Evolutionary conservation across 2,797 vertebrate genomes (phyloP).

Genomic region (Spondyliosoma cantharus): DNA sequence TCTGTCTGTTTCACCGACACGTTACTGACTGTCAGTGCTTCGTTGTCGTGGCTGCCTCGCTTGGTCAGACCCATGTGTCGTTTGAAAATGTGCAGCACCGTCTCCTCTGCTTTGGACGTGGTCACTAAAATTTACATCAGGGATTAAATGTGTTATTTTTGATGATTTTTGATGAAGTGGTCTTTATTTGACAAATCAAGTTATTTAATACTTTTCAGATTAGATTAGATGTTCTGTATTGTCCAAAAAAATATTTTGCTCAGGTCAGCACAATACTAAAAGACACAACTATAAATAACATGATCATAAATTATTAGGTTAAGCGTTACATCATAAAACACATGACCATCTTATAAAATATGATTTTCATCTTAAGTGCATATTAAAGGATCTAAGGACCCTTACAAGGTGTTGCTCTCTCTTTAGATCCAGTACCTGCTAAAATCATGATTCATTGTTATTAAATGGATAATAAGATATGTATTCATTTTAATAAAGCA

Average conservation of each 20-base stretch:
- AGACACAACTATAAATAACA: too few species aligned
- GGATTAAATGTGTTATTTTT: not conserved
- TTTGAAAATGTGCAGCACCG: slow-evolving; percentile 79
- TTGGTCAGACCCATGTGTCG: slow-evolving; percentile 79
- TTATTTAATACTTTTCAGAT: not conserved
- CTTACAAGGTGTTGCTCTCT: too few species aligned
- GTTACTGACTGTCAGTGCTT: slow-evolving; percentile 70
- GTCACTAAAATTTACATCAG: slow-evolving; percentile 58
- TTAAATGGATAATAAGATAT: too few species aligned
- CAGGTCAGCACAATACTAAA: too few species aligned
- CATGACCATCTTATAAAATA: not conserved
- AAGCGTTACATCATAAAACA: not conserved
- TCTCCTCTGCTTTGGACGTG: slow-evolving; percentile 57
- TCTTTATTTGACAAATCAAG: not conserved
- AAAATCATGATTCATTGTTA: too few species aligned
- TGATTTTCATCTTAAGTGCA: not conserved
- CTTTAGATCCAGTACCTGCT: too few species aligned
- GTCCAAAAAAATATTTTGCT: too few species aligned
- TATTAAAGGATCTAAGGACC: not conserved
- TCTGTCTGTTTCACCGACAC: slow-evolving; percentile 70
- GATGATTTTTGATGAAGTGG: too few species aligned
- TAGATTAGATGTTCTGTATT: too few species aligned
- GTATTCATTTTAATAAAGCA: too few species aligned
- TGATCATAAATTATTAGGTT: too few species aligned
- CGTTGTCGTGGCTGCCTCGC: slow-evolving; percentile 64